Percentiles rank a stretch among this genome's conserved stretches.
These are phyloP conservation scores for Nomada ferruginata DNA, from an alignment of 2,888 invertebrate species.

Conservation along the genomic window DNA sequence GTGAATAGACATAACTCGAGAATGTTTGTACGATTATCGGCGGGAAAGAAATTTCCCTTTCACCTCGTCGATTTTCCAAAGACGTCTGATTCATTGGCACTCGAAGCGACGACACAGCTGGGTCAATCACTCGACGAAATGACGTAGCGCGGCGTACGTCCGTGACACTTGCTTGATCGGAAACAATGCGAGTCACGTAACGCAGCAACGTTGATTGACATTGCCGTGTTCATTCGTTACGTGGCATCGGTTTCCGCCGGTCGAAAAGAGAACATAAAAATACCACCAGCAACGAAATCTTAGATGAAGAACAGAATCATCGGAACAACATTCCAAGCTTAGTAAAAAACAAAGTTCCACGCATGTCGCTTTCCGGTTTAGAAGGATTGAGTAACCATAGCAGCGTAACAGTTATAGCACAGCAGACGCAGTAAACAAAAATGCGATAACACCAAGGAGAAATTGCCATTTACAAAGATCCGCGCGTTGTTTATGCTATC, in stretches of 20 bases:
- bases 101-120: slow-evolving; percentile 23
- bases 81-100: neutral
- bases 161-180: slow-evolving; percentile 69
- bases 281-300: neutral
- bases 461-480: neutral
- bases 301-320: neutral
- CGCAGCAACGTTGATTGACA: slow-evolving; percentile 11
- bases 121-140: slow-evolving; percentile 70
- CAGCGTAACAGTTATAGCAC: slow-evolving; percentile 5
- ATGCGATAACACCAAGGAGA: neutral
- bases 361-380: slow-evolving; percentile 14
- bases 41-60: neutral
- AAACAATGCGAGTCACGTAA: slow-evolving; percentile 72
- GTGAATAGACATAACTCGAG: no score
- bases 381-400: slow-evolving; percentile 34
- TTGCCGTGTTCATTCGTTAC: slow-evolving; percentile 50
- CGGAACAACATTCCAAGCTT: neutral
- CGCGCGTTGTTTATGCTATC: neutral
- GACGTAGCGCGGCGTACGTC: slow-evolving; percentile 59
- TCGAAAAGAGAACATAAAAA: slow-evolving; percentile 14
- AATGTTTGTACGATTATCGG: neutral
- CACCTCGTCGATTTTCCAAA: neutral
- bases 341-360: neutral
- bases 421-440: neutral
- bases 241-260: slow-evolving; percentile 39